These are phyloP conservation scores for Pseudococcus viburni DNA, from an alignment of 2,888 invertebrate species.

Conservation along the genomic window DNA sequence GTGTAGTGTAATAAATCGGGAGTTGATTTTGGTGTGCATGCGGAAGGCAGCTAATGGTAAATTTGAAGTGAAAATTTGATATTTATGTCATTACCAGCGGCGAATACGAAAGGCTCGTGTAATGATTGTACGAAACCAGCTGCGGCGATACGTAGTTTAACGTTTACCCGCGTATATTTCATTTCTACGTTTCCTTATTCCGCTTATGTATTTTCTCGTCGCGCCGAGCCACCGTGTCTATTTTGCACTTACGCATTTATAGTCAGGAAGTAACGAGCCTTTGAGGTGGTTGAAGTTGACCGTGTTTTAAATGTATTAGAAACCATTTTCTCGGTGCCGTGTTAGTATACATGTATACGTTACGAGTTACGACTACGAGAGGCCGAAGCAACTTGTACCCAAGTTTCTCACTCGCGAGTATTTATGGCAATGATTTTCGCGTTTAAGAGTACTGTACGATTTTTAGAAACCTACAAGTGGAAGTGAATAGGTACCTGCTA, in stretches of 20 bases:
- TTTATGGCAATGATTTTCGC: not conserved
- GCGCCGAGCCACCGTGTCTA: no score
- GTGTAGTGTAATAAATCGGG: no score
- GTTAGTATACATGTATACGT: not conserved
- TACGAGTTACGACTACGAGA: not conserved
- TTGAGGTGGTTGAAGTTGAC: not conserved
- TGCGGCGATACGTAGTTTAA: not conserved
- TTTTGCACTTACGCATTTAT: not conserved
- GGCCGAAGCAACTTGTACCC: not conserved
- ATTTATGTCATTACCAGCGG: slow-evolving; percentile 4
- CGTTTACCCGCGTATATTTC: not conserved
- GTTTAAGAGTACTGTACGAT: not conserved
- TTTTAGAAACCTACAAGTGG: no score
- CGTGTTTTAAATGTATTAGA: slow-evolving; percentile 22
- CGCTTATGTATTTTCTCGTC: not conserved
- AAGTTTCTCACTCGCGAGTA: not conserved
- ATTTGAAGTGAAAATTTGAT: slow-evolving; percentile 19
- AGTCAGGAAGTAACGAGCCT: slow-evolving; percentile 27
- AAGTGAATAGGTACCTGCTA: no score
- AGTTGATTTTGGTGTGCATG: no score
- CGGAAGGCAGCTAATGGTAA: not conserved
- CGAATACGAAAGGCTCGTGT: not conserved
- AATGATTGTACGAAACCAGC: not conserved
- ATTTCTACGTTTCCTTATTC: not conserved
- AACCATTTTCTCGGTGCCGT: not conserved